These are phyloP conservation scores for Amphiura filiformis DNA, from an alignment of 35 echinoderm and acorn worm genomes.

Conservation along the genomic window DNA sequence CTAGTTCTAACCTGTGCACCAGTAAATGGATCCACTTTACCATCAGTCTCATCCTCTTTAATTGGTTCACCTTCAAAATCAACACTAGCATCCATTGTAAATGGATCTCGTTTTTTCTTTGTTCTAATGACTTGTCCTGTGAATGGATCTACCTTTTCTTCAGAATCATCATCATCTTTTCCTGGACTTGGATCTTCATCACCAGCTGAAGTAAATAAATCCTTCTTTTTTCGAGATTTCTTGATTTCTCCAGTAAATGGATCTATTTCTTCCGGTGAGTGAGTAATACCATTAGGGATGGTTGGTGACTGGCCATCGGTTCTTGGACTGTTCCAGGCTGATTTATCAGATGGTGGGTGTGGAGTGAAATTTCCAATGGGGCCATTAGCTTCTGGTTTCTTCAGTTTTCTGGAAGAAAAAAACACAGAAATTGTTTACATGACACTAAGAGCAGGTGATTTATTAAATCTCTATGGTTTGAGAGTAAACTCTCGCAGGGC, in stretches of 20 bases:
- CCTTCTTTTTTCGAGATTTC: not conserved
- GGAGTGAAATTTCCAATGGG: not conserved
- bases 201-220: not conserved
- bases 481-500: too few species aligned
- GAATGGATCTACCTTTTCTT: not conserved
- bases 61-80: not conserved
- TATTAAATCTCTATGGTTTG: not conserved
- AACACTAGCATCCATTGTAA: not conserved
- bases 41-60: not conserved
- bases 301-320: not conserved
- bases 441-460: not conserved
- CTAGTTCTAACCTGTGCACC: not conserved
- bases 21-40: not conserved
- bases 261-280: not conserved
- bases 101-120: conserved; percentile 8
- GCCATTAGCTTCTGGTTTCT: not conserved
- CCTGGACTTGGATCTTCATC: not conserved
- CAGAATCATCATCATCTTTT: not conserved
- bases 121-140: not conserved
- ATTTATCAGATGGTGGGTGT: not conserved
- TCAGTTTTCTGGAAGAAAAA: conserved; percentile 41
- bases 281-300: conserved; percentile 16
- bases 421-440: too few species aligned
- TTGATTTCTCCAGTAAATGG: not conserved
- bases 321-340: not conserved